Evolutionary conservation across 1,140 invertebrate genomes (phyloP).

Genomic region (Maconellicoccus hirsutus): DNA sequence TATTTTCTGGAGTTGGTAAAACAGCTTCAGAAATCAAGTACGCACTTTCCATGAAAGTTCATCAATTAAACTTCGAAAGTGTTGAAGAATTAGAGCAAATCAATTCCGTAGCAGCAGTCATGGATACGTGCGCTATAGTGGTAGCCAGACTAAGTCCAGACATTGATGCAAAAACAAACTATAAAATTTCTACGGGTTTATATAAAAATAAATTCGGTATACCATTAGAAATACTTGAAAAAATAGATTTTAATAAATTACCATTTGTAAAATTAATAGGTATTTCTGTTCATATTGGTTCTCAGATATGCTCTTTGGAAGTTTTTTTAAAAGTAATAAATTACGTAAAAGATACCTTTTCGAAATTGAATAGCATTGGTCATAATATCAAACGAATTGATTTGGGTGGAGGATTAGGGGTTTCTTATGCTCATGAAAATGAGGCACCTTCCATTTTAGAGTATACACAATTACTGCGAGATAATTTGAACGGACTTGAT

Average conservation of each 20-base stretch:
- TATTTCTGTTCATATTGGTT: slow-evolving; percentile 37
- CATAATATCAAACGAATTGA: slow-evolving; percentile 31
- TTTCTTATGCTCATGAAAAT: slow-evolving; percentile 32
- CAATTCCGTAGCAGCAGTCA: not conserved
- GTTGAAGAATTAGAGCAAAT: not conserved
- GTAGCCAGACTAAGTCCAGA: slow-evolving; percentile 11
- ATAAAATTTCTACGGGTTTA: slow-evolving; percentile 23
- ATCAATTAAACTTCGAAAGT: slow-evolving; percentile 8
- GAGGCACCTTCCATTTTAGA: slow-evolving; percentile 22
- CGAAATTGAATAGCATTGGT: slow-evolving; percentile 28
- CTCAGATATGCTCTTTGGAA: slow-evolving; percentile 31
- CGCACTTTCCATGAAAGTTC: not conserved
- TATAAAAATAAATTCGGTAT: slow-evolving; percentile 24
- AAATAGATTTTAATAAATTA: not conserved
- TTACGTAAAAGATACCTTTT: slow-evolving; percentile 20
- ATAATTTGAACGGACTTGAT: slow-evolving; percentile 26
- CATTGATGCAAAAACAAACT: slow-evolving; percentile 23
- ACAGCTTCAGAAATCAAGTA: slow-evolving; percentile 12
- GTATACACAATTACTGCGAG: not conserved
- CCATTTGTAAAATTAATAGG: slow-evolving; percentile 32
- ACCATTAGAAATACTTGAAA: not conserved
- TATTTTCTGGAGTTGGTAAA: slow-evolving; percentile 24
- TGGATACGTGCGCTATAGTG: not conserved
- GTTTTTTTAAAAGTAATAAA: not conserved
- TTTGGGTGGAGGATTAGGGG: slow-evolving; percentile 37